phyloP scores from a whole-genome alignment of 2,113 vertebrate genomes.

The Proteles cristata region DNA sequence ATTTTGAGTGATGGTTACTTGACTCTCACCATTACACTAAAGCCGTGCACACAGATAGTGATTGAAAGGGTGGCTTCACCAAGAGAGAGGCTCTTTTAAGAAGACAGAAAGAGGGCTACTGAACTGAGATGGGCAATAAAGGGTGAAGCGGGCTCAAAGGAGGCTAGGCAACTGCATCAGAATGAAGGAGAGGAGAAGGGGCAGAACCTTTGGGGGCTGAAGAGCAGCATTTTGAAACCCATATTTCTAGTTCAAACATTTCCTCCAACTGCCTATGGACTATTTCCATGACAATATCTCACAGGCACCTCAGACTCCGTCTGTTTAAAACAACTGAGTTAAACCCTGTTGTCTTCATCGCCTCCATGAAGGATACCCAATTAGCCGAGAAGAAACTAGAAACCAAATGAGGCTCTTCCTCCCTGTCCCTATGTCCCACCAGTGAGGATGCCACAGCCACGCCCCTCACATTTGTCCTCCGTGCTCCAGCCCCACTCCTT shows the following conservation, averaged over 20 bases:
- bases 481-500: neutral
- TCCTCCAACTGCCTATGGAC: neutral
- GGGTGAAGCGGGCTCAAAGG: neutral
- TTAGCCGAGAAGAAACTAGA: neutral
- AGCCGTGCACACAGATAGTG: neutral
- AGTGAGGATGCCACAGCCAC: neutral
- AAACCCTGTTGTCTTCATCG: neutral
- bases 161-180: neutral
- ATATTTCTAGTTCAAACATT: neutral
- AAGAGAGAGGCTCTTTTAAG: neutral
- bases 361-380: neutral
- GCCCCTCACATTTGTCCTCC: neutral
- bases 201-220: neutral
- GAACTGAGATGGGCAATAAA: neutral
- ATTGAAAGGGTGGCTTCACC: neutral
- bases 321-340: neutral
- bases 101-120: neutral
- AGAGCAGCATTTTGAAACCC: neutral
- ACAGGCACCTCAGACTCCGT: neutral
- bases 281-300: neutral
- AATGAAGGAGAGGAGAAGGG: neutral
- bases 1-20: neutral
- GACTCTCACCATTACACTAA: neutral
- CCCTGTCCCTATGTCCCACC: fast-evolving
- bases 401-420: neutral